Evolutionary conservation across 2,888 invertebrate species (phyloP).

Genomic region (Eupithecia centaureata): DNA sequence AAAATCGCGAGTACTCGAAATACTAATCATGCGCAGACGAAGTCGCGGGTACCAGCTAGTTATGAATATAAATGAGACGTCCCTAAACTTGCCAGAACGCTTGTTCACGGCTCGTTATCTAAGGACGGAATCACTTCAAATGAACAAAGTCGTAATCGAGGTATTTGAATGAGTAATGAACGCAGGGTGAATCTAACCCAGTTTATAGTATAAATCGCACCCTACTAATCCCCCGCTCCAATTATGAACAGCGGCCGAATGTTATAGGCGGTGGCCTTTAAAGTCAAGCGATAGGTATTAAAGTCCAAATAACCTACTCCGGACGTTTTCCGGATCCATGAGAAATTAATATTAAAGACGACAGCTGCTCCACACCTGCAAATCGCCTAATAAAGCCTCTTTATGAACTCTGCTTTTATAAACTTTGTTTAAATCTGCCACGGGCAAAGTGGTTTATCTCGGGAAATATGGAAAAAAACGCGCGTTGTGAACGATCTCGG

Average conservation of each 20-base stretch:
- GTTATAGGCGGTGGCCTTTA: slow-evolving; percentile 55
- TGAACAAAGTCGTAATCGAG: slow-evolving; percentile 65
- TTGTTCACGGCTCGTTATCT: slow-evolving; percentile 58
- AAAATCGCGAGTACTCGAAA: too few relatives aligned
- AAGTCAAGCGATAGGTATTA: slow-evolving; percentile 54
- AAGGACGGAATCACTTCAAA: slow-evolving; percentile 63
- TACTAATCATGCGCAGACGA: too few relatives aligned
- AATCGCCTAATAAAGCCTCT: slow-evolving; percentile 75
- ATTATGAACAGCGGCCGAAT: slow-evolving; percentile 66
- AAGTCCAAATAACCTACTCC: slow-evolving; percentile 58
- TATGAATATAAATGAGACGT: slow-evolving; percentile 62
- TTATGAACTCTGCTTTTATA: slow-evolving; percentile 76
- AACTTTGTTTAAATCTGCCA: slow-evolving; percentile 63
- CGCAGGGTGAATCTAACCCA: slow-evolving; percentile 58
- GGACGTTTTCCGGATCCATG: slow-evolving; percentile 65
- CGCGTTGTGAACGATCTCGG: slow-evolving; percentile 45
- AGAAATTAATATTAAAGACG: slow-evolving; percentile 76
- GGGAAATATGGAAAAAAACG: slow-evolving; percentile 52
- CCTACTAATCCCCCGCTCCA: slow-evolving; percentile 64
- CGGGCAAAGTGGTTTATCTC: slow-evolving; percentile 60
- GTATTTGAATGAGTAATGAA: slow-evolving; percentile 69
- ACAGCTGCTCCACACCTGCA: slow-evolving; percentile 76
- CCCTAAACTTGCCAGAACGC: slow-evolving; percentile 60
- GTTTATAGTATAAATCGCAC: slow-evolving; percentile 67
- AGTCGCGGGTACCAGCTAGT: too few relatives aligned